Evolutionary conservation across 2,797 vertebrate species (phyloP), one percentile per base, ranked within the genome.

Genomic region (Chaenodraco wilsoni): DNA sequence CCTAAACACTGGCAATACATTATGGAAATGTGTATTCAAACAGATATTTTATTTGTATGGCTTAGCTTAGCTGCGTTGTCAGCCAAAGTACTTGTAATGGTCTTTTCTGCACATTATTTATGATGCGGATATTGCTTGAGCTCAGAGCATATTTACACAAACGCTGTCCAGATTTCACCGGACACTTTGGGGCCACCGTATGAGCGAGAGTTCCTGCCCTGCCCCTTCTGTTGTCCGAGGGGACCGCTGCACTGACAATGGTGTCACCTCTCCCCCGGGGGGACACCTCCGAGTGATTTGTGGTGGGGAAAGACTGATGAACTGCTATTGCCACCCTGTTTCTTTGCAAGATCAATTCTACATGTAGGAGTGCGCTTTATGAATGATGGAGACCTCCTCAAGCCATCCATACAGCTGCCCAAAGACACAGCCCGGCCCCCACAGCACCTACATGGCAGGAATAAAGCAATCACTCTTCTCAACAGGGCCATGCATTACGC

Each of bases 341-440:
- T 91, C 93, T 94, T 92, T 92, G 88, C 88, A 45, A 93, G 92
- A 94, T 93, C 92, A 93, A 93, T 93, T 93, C 87, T 91, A 91
- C 89, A 92, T 91, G 91, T 92, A 91, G 88, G 89, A 92, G 89
- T 88, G 75, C n/a, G 84, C 89, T 92, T 92, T 93, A 93, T 94
- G 93, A 94, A 94, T 93, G 92, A 94, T 93, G 91, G 91, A 94
- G 88, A 91, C 91, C 91, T 93, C 91, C 91, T 91, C 83, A 88
- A 92, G 87, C 82, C 92, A 94, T 94, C 91, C 92, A 94, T 93
- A 93, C 87, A 92, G 91, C 92, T 93, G 91, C 92, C 91, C 89
- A 90, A 91, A 91, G 91, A 91, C 91, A 90, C 85, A 33, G 87
- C 87, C 79, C 69, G 79, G 92, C 87, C 87, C 89, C 93, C 82